Evolutionary conservation across 2,113 vertebrate species (phyloP), one percentile per base, ranked within the genome.

Genomic region (Pleuronectes platessa): DNA sequence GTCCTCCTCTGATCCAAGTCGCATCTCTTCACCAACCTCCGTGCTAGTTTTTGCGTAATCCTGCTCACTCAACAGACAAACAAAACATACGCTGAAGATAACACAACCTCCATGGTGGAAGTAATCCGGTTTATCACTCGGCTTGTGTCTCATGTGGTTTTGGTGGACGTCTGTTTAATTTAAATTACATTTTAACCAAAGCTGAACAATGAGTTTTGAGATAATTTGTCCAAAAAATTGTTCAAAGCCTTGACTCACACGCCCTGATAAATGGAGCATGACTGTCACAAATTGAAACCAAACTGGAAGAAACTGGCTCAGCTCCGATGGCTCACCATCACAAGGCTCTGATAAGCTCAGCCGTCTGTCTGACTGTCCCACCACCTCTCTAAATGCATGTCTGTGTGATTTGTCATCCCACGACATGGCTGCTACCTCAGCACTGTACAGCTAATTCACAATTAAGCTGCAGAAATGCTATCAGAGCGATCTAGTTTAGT

Each of bases 321-420:
- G 5, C 55, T 59, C 51, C 27, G 61, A 27, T 65, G 61, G n/a
- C 68, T 82, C 68, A 68, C 42, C 49, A 40, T 79, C 67, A 60
- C 68, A 58, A 73, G 62, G 45, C 45, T 56, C 13, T 73, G 53
- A 67, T 67, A 37, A 68, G 26, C 49, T 81, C 66, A 75, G 37
- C 47, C 1, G 10, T 13, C 40, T 13, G 2, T 0, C 2, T 10
- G 49, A 12, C 54, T 40, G 37, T 83, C 71, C 60, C 60, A 68
- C 45, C 59, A 9, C 1, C 17, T 31, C n/a, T 59, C 47, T 35
- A 13, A 55, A 2, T 26, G 15, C 63, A 20, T 71, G 54, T 51
- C 15, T 17, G 47, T 51, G 47, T 4, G 47, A 61, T 64, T 42
- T 51, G 73, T 91, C 88, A 76, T 69, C 55, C 1, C 23, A 56